phyloP scores from a whole-genome alignment of 1,140 invertebrate species.

The Tetramorium parvispinum region DNA sequence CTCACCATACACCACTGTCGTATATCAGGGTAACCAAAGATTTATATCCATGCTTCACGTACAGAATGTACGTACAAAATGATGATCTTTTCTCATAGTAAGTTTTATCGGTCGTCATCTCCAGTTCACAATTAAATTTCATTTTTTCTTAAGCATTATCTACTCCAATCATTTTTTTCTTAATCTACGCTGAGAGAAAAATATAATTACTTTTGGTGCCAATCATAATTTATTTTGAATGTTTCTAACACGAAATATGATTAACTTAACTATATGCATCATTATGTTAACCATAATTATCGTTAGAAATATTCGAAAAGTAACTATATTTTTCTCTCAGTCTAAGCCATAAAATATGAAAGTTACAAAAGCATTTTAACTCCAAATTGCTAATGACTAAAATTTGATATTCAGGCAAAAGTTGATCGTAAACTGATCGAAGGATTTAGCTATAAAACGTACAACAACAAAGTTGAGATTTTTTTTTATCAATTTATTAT shows the following conservation, averaged over 20 bases:
- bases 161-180: background rate
- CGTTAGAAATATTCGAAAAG: too few relatives aligned
- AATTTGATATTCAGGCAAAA: background rate
- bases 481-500: background rate
- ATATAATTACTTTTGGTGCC: too few relatives aligned
- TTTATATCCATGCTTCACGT: constrained; percentile 21
- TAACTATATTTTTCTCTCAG: too few relatives aligned
- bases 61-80: background rate
- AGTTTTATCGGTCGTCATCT: background rate
- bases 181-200: too few relatives aligned
- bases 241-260: too few relatives aligned
- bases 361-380: background rate
- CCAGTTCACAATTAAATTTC: background rate
- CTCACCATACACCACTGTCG: constrained; percentile 29
- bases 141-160: background rate
- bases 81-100: background rate
- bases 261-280: too few relatives aligned
- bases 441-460: background rate
- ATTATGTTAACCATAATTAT: too few relatives aligned
- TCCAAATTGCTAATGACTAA: background rate
- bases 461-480: background rate
- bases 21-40: constrained; percentile 45
- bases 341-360: background rate
- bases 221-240: too few relatives aligned
- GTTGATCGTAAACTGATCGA: background rate